A percentile compares a stretch with the other conserved stretches of the same genome.
Evolutionary conservation across 2,888 invertebrate genomes (phyloP).

Genomic region (Myopa testacea): DNA sequence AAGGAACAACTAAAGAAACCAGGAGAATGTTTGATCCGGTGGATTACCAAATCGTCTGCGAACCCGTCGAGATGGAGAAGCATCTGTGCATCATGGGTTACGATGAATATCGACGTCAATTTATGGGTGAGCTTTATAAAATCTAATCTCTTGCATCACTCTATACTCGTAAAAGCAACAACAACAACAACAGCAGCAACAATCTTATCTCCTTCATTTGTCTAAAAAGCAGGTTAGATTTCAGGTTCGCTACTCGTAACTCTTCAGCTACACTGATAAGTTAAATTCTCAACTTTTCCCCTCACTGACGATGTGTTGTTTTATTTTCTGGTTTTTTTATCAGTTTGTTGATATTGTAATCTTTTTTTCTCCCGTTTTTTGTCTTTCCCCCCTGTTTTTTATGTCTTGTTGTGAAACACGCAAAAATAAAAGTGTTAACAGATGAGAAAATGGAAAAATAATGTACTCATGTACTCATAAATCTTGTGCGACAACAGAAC

Average conservation of each 20-base stretch:
- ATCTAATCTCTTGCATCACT: no score
- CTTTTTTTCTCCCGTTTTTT: no score
- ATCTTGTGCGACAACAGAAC: no score
- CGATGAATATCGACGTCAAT: constrained; percentile 55
- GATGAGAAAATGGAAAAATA: no score
- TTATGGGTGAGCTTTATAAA: constrained; percentile 51
- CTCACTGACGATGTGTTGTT: neutral
- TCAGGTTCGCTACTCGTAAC: neutral
- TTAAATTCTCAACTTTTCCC: neutral
- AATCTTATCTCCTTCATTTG: neutral
- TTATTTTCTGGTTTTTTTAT: no score
- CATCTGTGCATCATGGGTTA: constrained; percentile 48
- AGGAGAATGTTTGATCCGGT: constrained; percentile 55
- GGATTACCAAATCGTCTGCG: constrained; percentile 52
- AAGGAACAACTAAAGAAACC: neutral
- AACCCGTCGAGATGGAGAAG: constrained; percentile 33
- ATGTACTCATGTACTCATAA: no score
- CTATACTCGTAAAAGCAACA: no score
- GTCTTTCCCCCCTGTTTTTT: no score
- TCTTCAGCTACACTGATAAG: neutral
- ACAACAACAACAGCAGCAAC: neutral
- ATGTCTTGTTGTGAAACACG: no score
- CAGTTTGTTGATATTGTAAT: no score
- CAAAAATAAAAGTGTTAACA: no score
- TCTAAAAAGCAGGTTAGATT: neutral